phyloP scores from a whole-genome alignment of 2,113 vertebrate genomes.

The Ramphastos sulfuratus region DNA sequence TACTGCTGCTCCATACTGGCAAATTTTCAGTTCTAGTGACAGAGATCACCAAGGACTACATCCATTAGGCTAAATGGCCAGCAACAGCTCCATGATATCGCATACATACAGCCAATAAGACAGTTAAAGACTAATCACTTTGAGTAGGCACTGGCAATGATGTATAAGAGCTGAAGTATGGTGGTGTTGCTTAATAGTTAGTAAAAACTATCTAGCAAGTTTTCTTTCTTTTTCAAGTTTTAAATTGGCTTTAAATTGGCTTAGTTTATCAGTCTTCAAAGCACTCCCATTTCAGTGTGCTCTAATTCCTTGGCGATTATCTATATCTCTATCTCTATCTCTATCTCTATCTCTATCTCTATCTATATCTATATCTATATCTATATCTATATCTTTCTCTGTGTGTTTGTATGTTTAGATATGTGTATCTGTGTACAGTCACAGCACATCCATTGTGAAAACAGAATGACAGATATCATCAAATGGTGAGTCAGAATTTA shows the following conservation, averaged over 20 bases:
- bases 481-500: background rate
- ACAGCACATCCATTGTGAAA: background rate
- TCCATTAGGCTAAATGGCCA: background rate
- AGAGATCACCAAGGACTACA: background rate
- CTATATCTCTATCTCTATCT: background rate
- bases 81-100: background rate
- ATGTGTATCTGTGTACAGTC: background rate
- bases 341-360: background rate
- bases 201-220: background rate
- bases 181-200: background rate
- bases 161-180: background rate
- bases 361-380: background rate
- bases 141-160: background rate
- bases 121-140: background rate
- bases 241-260: background rate
- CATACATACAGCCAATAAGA: background rate
- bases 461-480: background rate
- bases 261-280: background rate
- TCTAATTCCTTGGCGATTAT: background rate
- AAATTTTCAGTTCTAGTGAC: background rate
- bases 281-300: background rate
- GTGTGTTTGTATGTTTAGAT: background rate
- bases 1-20: background rate
- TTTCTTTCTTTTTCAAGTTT: background rate
- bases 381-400: background rate